Evolutionary conservation across 2,888 invertebrate genomes (phyloP), one percentile per base, ranked within the genome.

Genomic region (Perizoma affinitatum): DNA sequence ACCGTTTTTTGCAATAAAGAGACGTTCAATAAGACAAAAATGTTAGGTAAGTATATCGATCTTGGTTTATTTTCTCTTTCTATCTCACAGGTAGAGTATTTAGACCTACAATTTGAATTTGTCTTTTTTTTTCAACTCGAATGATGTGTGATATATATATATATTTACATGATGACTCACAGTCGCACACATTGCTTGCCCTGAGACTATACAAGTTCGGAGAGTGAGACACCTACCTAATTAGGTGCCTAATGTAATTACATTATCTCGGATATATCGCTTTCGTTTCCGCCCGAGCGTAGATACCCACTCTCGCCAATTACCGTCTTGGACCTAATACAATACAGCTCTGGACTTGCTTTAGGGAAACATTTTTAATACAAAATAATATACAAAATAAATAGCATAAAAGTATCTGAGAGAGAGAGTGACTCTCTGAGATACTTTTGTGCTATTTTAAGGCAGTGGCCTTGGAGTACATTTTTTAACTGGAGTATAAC

Each of bases 281-380:
- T 77, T 79, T 79, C 80, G 77, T 78, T 80, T 80, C 79, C 78
- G 76, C 80, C 65, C 71, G 74, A 77, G 76, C 69, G 69, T 72
- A 70, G 70, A 69, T 69, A 74, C 78, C 74, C 72, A 71, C 73
- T 74, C 70, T 70, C 78, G 77, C 79, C 82, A 83, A 84, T 84
- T 85, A 84, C 76, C 40, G 48, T 40, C 47, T 41, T 45, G 57
- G 34, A 42, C 42, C 38, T 48, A 38, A 22, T 1, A 38, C 38
- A 6, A 6, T 3, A 35, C 63, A 58, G 58, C 9, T 8, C 41
- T 36, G 62, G 48, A 58, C 52, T 58, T 44, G 34, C 36, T 38
- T 11, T 35, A 34, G 6, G 46, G 4, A 6, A 38, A 6, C 38
- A 6, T 5, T 7, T 38, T 38, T 22, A 22, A 38, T 38, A 38